Evolutionary conservation across 2,797 vertebrate species (phyloP), one percentile per base, ranked within the genome.

Genomic region (Rhinophrynus dorsalis): DNA sequence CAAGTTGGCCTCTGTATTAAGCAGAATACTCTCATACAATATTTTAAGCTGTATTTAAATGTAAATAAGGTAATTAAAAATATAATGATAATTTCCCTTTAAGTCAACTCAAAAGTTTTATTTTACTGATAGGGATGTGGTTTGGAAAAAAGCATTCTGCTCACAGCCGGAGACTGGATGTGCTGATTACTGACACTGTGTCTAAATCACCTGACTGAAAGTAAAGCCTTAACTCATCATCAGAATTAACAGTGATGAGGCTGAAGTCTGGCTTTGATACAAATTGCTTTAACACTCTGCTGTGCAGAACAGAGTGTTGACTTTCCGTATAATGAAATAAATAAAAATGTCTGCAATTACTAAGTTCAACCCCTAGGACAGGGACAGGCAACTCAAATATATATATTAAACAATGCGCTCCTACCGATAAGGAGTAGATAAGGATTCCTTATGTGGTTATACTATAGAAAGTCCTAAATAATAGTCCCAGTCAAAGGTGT

Each of bases 331-430:
- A 84, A 77, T 83, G 81, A 75, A 90, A 88, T 86, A 84, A n/a
- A 89, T 93, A 94, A 93, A 24, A 92, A 89, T 86, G 82, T 77
- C 80, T 83, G 66, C 93, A 94, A 92, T 89, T 90, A 90, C n/a
- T n/a, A n/a, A n/a, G n/a, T n/a, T n/a, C n/a, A n/a, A n/a, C n/a
- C n/a, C n/a, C n/a, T n/a, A n/a, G n/a, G n/a, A n/a, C n/a, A n/a
- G n/a, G n/a, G n/a, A n/a, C n/a, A n/a, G n/a, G n/a, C n/a, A n/a
- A n/a, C n/a, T n/a, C n/a, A n/a, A n/a, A n/a, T n/a, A n/a, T n/a
- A n/a, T n/a, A n/a, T n/a, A n/a, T n/a, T n/a, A n/a, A n/a, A n/a
- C n/a, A n/a, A n/a, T n/a, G n/a, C n/a, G n/a, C n/a, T n/a, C n/a
- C n/a, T n/a, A n/a, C n/a, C n/a, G n/a, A n/a, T n/a, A n/a, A n/a